phyloP scores from a whole-genome alignment of 2,797 vertebrate genomes.

The Taeniopygia guttata region DNA sequence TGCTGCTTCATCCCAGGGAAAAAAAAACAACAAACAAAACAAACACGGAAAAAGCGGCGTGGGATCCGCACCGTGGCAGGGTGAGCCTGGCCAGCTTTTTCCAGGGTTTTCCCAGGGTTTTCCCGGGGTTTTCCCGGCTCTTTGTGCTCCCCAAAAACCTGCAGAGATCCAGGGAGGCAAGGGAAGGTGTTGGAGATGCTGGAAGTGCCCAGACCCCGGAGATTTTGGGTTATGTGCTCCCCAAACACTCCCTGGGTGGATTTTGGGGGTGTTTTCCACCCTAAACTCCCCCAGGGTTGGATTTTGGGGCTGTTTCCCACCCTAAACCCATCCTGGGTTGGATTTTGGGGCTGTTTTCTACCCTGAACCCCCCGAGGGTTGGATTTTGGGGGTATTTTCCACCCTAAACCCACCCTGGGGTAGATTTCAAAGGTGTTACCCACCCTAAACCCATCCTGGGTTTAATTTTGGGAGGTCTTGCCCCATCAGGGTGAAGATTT shows the following conservation, averaged over 20 bases:
- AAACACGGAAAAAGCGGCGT: fast-evolving
- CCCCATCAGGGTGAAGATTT: too few species aligned
- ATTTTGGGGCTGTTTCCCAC: too few species aligned
- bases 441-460: too few species aligned
- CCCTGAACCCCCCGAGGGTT: too few species aligned
- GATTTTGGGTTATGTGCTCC: neutral
- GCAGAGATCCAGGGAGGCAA: neutral
- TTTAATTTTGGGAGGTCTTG: neutral
- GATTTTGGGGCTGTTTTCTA: too few species aligned
- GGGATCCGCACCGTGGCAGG: fast-evolving
- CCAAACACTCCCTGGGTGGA: too few species aligned
- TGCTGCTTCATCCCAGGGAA: neutral
- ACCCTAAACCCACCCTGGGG: neutral
- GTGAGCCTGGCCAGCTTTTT: neutral
- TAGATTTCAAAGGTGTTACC: too few species aligned
- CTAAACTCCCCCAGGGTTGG: too few species aligned
- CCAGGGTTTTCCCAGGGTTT: neutral
- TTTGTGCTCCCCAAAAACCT: neutral
- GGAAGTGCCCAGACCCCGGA: fast-evolving
- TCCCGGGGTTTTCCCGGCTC: neutral
- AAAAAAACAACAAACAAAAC: too few species aligned
- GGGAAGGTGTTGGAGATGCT: neutral
- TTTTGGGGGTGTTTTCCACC: too few species aligned
- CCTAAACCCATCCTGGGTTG: too few species aligned
- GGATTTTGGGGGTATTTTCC: neutral